Conservation (phyloP, 2,888 invertebrate species). For the Papilio protenor region DNA sequence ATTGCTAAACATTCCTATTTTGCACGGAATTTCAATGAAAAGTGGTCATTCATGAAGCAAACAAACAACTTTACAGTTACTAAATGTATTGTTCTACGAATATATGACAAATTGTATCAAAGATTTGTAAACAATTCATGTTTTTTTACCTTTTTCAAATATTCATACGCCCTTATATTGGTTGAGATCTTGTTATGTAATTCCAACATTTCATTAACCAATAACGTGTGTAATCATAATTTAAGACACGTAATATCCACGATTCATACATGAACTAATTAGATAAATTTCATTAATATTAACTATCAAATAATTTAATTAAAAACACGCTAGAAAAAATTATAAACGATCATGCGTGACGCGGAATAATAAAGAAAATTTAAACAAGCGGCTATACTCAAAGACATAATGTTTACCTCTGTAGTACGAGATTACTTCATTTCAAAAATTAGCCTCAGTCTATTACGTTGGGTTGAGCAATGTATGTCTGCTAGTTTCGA, state of each 20-base stretch:
- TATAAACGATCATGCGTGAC: not conserved
- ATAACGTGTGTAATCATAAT: not conserved
- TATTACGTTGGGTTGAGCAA: slow-evolving; percentile 70
- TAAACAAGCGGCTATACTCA: slow-evolving; percentile 65
- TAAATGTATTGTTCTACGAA: slow-evolving; percentile 24
- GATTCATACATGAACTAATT: not conserved
- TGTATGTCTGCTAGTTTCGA: slow-evolving; percentile 68
- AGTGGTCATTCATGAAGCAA: slow-evolving; percentile 26
- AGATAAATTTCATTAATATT: not conserved
- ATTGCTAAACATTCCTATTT: slow-evolving; percentile 29
- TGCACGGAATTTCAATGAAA: slow-evolving; percentile 27
- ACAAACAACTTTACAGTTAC: slow-evolving; percentile 28
- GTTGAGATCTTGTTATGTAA: not conserved
- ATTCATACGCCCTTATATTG: not conserved
- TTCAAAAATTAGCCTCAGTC: slow-evolving; percentile 73
- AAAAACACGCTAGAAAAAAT: not conserved
- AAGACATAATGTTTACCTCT: slow-evolving; percentile 69
- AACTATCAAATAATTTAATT: not conserved
- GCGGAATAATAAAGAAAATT: slow-evolving; percentile 56
- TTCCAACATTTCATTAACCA: not conserved
- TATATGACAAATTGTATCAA: slow-evolving; percentile 12
- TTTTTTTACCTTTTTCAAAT: not conserved
- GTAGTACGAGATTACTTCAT: slow-evolving; percentile 72
- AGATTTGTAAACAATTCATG: not conserved
- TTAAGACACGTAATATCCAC: not conserved